A percentile compares a stretch with the other conserved stretches of the same genome.
Evolutionary conservation across 2,113 vertebrate species (phyloP).

Genomic region (Petrocephalus zakoni): DNA sequence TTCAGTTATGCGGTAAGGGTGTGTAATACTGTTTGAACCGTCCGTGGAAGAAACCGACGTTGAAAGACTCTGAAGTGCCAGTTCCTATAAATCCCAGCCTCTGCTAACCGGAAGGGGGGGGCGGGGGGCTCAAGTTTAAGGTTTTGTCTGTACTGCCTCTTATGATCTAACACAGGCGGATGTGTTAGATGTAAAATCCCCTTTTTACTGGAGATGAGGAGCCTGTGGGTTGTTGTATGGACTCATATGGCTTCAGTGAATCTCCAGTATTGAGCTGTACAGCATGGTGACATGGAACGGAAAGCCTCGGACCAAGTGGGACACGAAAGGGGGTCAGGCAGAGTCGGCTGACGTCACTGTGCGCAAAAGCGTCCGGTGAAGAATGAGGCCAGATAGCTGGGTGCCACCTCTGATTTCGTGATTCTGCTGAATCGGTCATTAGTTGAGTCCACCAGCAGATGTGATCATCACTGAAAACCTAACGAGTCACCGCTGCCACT

Average conservation of each 20-base stretch:
- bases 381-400: not conserved
- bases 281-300: not conserved
- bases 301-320: not conserved
- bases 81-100: not conserved
- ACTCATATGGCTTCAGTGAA: not conserved
- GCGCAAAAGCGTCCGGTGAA: not conserved
- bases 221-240: not conserved
- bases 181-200: slow-evolving; percentile 1
- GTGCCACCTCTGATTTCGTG: not conserved
- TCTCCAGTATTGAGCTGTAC: not conserved
- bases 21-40: not conserved
- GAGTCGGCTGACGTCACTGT: not conserved
- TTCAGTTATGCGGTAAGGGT: not conserved
- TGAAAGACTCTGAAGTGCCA: not conserved
- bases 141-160: not conserved
- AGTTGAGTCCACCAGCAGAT: not conserved
- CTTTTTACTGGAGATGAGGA: not conserved
- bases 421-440: not conserved
- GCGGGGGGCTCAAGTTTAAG: not conserved
- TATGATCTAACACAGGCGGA: not conserved
- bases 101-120: not conserved
- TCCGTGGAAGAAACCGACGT: not conserved
- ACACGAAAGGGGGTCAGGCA: not conserved
- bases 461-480: not conserved
- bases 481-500: not conserved